A percentile compares a stretch with the other conserved stretches of the same genome.
phyloP scores from a whole-genome alignment of 2,888 invertebrate species.

The Drosophila tripunctata region DNA sequence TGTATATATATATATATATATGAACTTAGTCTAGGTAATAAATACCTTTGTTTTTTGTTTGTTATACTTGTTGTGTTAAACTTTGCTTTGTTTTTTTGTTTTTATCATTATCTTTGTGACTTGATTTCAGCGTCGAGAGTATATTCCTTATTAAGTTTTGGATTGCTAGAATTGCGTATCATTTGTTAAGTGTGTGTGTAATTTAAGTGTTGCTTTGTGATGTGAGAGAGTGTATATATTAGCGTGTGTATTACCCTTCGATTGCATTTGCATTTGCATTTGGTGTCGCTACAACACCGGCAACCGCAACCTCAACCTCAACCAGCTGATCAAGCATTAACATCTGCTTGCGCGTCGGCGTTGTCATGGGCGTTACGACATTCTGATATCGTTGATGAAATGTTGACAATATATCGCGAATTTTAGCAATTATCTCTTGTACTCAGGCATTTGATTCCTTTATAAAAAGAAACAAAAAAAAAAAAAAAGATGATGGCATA shows the following conservation, averaged over 20 bases:
- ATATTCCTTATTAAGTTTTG: conserved; percentile 45
- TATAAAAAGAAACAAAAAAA: not conserved
- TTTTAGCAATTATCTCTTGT: conserved; percentile 93
- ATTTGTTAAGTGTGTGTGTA: conserved; percentile 35
- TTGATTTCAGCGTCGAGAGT: conserved; percentile 40
- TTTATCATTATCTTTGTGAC: conserved; percentile 24
- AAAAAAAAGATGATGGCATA: conserved; percentile 20
- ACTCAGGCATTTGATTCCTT: conserved; percentile 96
- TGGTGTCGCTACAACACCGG: conserved; percentile 23
- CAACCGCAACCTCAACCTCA: conserved; percentile 34
- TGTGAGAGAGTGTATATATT: conserved; percentile 22
- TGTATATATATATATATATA: conserved; percentile 9
- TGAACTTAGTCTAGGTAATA: conserved; percentile 70
- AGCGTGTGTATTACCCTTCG: conserved; percentile 57
- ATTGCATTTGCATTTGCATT: conserved; percentile 42
- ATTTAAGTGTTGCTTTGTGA: conserved; percentile 18
- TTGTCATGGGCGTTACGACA: conserved; percentile 84
- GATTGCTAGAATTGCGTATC: conserved; percentile 60
- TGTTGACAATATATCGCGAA: conserved; percentile 91
- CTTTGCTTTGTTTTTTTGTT: conserved; percentile 6
- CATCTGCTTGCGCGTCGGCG: conserved; percentile 81
- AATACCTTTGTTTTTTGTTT: conserved; percentile 55
- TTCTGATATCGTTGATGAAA: conserved; percentile 86
- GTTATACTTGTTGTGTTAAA: conserved; percentile 3
- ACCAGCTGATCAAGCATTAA: conserved; percentile 67